Base-by-base conservation (phyloP, 2,888 invertebrate species). In the Eristalis tenax region DNA sequence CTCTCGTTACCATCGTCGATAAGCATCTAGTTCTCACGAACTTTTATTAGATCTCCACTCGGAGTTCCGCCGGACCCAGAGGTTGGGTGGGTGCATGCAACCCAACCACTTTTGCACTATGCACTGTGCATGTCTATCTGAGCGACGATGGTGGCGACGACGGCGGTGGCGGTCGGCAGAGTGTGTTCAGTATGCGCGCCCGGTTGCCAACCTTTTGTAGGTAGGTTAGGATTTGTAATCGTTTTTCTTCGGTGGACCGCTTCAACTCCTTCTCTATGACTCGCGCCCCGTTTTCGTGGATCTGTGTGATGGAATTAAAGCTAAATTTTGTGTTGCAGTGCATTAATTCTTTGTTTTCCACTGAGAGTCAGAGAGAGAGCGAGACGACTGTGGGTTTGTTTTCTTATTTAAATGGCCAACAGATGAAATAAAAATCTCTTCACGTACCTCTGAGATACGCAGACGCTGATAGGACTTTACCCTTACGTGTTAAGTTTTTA, bases 11-110 rank as follows among this genome's bases (percentile, higher is more conserved):
- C 78, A 83, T 75, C 83, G 75, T 89, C 91, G 92, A 92, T 92
- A 92, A 92, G 90, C 91, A 91, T 91, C 91, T 89, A 90, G 91
- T 91, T 92, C 92, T 92, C 92, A 92, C 91, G 92, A 91, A 91
- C 91, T 91, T 91, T 91, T 91, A 91, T 91, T 91, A 87, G 87
- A 87, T 87, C 87, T 87, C 87, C 75, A 87, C 70, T 79, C 64
- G 87, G 79, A 87, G 87, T 87, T 87, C 87, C 87, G 87, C 87
- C 87, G 87, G 87, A 87, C 87, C 79, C 87, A 87, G 83, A 87
- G 87, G 83, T 83, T 87, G 87, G 87, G 87, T 87, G 87, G 87
- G 87, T 87, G 87, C 87, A 87, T 87, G 83, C 66, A 87, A 77
- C 82, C 40, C 79, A 73, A 73, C 87, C 73, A 83, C 87, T 87